Percentiles rank a stretch among this genome's conserved stretches.
Conservation (phyloP, 1,140 invertebrate genomes). For the Mamestra configurata region DNA sequence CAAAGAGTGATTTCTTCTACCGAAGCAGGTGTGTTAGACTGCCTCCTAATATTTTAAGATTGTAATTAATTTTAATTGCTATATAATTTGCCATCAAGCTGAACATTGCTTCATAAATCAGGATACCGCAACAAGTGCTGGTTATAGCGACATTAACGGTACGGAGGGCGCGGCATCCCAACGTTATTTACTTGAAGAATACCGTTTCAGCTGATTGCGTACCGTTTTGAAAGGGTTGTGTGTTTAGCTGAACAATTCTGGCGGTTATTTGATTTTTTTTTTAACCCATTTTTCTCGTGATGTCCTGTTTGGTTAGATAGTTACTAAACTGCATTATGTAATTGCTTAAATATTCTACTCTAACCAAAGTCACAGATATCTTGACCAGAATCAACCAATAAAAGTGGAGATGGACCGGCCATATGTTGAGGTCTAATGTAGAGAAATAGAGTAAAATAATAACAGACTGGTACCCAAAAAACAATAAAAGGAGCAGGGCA, state of each 20-base stretch:
- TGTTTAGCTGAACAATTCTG: neutral
- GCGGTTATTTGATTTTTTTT: neutral
- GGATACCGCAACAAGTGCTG: constrained; percentile 43
- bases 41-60: constrained; percentile 38
- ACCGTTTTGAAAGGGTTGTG: neutral
- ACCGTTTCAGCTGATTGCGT: neutral
- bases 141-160: constrained; percentile 51
- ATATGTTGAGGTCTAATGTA: no score
- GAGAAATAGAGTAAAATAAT: no score
- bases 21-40: constrained; percentile 3
- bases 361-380: no score
- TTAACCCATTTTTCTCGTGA: neutral
- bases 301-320: no score
- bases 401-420: no score
- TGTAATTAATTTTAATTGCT: constrained; percentile 35
- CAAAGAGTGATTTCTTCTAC: constrained; percentile 2
- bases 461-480: no score
- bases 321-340: neutral
- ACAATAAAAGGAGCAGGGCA: no score
- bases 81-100: constrained; percentile 29
- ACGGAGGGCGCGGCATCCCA: neutral
- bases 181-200: constrained; percentile 38
- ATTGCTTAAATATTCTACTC: neutral
- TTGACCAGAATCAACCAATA: no score
- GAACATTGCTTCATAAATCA: constrained; percentile 53